Conservation (phyloP, 2,113 vertebrate species). For the Psilopogon haemacephalus region DNA sequence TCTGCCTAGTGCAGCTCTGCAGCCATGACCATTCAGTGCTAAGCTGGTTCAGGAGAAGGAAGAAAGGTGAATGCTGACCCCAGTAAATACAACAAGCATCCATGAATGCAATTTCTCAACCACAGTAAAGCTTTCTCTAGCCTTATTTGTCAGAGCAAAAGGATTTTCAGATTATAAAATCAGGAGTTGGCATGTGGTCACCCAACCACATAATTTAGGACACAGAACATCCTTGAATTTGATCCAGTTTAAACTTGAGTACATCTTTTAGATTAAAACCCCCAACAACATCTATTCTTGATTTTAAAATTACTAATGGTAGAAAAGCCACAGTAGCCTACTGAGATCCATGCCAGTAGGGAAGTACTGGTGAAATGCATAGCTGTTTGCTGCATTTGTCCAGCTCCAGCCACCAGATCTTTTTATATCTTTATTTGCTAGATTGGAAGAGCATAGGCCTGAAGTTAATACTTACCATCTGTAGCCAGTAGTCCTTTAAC, state of each 20-base stretch:
- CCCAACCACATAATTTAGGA: constrained; percentile 34
- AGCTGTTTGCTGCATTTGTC: neutral
- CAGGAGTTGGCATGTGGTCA: neutral
- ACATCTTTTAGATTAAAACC: constrained; percentile 3
- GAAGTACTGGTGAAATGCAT: neutral
- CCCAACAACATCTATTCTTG: constrained; percentile 39
- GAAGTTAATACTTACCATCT: neutral
- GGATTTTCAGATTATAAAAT: constrained; percentile 58
- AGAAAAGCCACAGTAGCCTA: constrained; percentile 49
- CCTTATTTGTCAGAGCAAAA: constrained; percentile 13
- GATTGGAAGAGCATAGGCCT: neutral
- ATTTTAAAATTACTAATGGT: constrained; percentile 42
- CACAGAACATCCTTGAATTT: constrained; percentile 50
- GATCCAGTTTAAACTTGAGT: constrained; percentile 27
- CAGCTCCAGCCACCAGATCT: neutral
- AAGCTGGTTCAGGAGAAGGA: neutral
- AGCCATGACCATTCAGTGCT: neutral
- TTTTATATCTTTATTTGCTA: constrained; percentile 24
- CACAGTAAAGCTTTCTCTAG: neutral
- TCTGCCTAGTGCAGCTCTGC: neutral
- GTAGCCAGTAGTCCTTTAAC: neutral
- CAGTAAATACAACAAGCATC: neutral
- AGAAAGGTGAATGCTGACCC: constrained; percentile 5
- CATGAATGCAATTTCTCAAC: neutral
- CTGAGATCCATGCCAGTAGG: neutral